Percentiles rank a stretch among this genome's conserved stretches.
These are phyloP conservation scores for Macrobrachium rosenbergii DNA, from an alignment of 1,140 invertebrate species.

Conservation along the genomic window DNA sequence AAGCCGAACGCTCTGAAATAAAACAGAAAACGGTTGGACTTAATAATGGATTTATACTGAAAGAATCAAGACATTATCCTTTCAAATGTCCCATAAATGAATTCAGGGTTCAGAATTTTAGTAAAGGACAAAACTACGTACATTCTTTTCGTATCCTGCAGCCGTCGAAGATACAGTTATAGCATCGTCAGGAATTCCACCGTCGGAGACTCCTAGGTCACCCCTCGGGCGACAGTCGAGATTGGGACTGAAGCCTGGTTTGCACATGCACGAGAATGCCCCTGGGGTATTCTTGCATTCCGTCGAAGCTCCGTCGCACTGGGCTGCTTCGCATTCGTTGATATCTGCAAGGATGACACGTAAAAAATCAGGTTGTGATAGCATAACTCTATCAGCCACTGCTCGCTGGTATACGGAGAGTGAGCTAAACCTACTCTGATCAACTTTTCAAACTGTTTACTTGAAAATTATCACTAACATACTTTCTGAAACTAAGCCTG, in stretches of 20 bases:
- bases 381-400: too few relatives aligned
- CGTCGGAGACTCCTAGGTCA: constrained; percentile 89
- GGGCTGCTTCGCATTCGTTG: constrained; percentile 88
- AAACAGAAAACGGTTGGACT: not conserved
- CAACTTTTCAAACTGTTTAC: too few relatives aligned
- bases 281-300: constrained; percentile 92
- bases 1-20: constrained; percentile 75
- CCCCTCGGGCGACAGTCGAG: constrained; percentile 90
- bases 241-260: constrained; percentile 85
- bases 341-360: constrained; percentile 76
- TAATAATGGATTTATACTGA: not conserved
- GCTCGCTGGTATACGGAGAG: too few relatives aligned
- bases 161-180: constrained; percentile 88
- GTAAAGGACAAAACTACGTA: constrained; percentile 69
- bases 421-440: too few relatives aligned
- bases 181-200: constrained; percentile 89
- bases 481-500: too few relatives aligned
- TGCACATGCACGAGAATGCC: constrained; percentile 92
- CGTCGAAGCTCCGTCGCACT: constrained; percentile 91
- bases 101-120: not conserved
- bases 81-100: not conserved
- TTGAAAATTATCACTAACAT: too few relatives aligned
- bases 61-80: not conserved
- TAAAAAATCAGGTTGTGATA: not conserved
- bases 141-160: constrained; percentile 84